phyloP scores from a whole-genome alignment of 2,113 vertebrate species.

The Acanthisitta chloris region DNA sequence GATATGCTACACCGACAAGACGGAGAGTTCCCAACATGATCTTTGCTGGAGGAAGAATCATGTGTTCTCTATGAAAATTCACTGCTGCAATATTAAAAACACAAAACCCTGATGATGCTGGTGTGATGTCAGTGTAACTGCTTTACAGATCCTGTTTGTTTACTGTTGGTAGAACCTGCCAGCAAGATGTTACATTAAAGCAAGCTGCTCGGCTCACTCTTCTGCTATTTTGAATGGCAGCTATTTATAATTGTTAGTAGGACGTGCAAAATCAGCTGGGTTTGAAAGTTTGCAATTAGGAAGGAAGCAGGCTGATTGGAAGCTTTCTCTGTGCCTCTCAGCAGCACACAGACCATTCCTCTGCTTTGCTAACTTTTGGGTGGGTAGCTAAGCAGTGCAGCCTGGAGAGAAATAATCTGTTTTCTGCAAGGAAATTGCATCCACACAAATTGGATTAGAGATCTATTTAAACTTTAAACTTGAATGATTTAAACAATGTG shows the following conservation, averaged over 20 bases:
- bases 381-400: slow-evolving; percentile 45
- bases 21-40: slow-evolving; percentile 39
- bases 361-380: slow-evolving; percentile 33
- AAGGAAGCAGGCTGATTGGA: slow-evolving; percentile 57
- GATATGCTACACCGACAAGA: not conserved
- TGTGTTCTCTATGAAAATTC: slow-evolving; percentile 33
- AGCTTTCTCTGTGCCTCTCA: not conserved
- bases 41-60: slow-evolving; percentile 25
- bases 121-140: slow-evolving; percentile 46
- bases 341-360: slow-evolving; percentile 24
- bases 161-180: slow-evolving; percentile 45
- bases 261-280: slow-evolving; percentile 62
- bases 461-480: slow-evolving; percentile 65
- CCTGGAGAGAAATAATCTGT: slow-evolving; percentile 55
- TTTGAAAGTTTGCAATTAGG: slow-evolving; percentile 62
- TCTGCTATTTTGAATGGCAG: slow-evolving; percentile 49
- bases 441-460: slow-evolving; percentile 56
- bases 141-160: slow-evolving; percentile 44
- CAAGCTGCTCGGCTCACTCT: slow-evolving; percentile 40
- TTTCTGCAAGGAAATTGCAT: slow-evolving; percentile 68
- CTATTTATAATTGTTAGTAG: slow-evolving; percentile 69
- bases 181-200: slow-evolving; percentile 44
- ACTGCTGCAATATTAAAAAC: slow-evolving; percentile 31
- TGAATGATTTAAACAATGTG: slow-evolving; percentile 57
- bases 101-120: slow-evolving; percentile 35